A percentile compares a stretch with the other conserved stretches of the same genome.
Evolutionary conservation across 2,797 vertebrate genomes (phyloP).

Genomic region (Podarcis lilfordi): DNA sequence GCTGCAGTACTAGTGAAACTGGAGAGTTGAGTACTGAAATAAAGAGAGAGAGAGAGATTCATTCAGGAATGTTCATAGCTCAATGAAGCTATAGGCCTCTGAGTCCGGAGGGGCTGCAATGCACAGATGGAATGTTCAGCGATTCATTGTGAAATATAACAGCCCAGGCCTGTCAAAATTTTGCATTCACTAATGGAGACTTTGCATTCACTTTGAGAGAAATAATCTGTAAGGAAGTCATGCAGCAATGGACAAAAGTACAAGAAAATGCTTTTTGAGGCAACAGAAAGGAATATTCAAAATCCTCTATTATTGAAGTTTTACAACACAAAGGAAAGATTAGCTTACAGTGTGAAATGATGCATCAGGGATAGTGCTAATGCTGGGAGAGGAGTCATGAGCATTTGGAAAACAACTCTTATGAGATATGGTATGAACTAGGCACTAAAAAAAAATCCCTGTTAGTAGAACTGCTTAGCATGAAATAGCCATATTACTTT

Average conservation of each 20-base stretch:
- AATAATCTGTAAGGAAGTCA: conserved; percentile 16
- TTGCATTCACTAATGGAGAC: conserved; percentile 27
- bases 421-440: neutral
- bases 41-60: neutral
- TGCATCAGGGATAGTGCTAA: neutral
- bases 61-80: neutral
- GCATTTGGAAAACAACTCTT: neutral
- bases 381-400: neutral
- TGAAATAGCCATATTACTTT: neutral
- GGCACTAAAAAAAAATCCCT: neutral
- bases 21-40: neutral
- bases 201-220: conserved; percentile 24
- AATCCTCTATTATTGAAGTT: neutral
- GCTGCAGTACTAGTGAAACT: neutral
- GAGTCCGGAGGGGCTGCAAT: neutral
- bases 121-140: neutral
- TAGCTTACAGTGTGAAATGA: neutral
- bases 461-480: neutral
- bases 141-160: conserved; percentile 12
- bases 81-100: neutral
- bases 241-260: conserved; percentile 26
- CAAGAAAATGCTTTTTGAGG: conserved; percentile 31
- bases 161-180: conserved; percentile 17
- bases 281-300: conserved; percentile 22
- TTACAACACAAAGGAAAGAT: conserved; percentile 22